Evolutionary conservation across 2,113 vertebrate genomes (phyloP).

Genomic region (Hirundichthys speculiger): DNA sequence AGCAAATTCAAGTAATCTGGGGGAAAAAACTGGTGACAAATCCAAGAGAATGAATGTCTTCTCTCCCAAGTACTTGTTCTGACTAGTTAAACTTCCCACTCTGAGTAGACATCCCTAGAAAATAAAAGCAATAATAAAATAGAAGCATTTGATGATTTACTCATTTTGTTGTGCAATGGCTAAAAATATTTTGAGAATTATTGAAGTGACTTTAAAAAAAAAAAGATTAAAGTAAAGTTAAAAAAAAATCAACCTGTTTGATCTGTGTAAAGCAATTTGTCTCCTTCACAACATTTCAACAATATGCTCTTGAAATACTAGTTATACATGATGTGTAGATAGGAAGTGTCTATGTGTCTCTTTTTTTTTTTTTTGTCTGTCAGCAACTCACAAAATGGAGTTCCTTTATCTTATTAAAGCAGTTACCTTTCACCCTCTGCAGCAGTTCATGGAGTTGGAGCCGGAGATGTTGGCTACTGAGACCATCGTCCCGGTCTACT

Average conservation of each 20-base stretch:
- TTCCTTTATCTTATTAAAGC: constrained; percentile 1
- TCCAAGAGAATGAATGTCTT: not conserved
- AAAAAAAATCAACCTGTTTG: too few species aligned
- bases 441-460: constrained; percentile 99
- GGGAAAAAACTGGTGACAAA: not conserved
- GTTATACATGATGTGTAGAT: not conserved
- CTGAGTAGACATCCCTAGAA: constrained; percentile 3
- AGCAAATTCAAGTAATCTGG: not conserved
- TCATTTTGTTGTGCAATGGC: constrained; percentile 14
- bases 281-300: too few species aligned
- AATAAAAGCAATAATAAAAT: too few species aligned
- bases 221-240: too few species aligned
- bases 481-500: constrained; percentile 95
- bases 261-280: too few species aligned
- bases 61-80: not conserved
- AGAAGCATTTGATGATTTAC: constrained; percentile 6
- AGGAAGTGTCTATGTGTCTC: not conserved
- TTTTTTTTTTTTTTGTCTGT: not conserved
- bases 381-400: not conserved
- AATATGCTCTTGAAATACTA: not conserved
- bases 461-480: constrained; percentile 97
- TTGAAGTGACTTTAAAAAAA: too few species aligned
- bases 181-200: not conserved
- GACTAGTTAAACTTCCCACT: constrained; percentile 12
- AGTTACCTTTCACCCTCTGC: not conserved